A percentile compares a stretch with the other conserved stretches of the same genome.
phyloP scores from a whole-genome alignment of 2,888 invertebrate species.

The Unio delphinus region DNA sequence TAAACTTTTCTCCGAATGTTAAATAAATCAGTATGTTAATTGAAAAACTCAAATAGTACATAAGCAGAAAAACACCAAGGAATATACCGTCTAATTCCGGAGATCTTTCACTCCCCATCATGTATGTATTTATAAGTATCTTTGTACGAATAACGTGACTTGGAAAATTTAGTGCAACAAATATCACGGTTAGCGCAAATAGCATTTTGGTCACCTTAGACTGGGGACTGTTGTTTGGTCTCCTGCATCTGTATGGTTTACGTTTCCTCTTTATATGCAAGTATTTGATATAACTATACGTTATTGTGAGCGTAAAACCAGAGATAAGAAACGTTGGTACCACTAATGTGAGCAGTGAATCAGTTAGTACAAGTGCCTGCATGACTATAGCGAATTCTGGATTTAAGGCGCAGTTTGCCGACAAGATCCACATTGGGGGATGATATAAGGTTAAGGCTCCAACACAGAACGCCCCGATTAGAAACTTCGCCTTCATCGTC shows the following conservation, averaged over 20 bases:
- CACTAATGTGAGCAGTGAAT: conserved; percentile 13
- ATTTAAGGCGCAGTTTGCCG: too few relatives aligned
- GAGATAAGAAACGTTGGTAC: conserved; percentile 17
- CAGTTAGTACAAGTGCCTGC: too few relatives aligned
- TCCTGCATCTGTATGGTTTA: conserved; percentile 7
- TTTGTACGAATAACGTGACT: conserved; percentile 42
- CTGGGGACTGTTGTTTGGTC: conserved; percentile 22
- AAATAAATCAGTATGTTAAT: conserved; percentile 54
- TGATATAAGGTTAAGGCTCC: conserved; percentile 27
- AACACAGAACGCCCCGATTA: conserved; percentile 16
- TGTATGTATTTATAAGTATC: conserved; percentile 25
- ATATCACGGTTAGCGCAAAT: conserved; percentile 42
- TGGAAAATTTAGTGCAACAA: conserved; percentile 47
- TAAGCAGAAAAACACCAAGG: conserved; percentile 38
- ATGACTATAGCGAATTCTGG: too few relatives aligned
- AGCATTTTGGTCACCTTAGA: conserved; percentile 41
- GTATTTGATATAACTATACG: conserved; percentile 20
- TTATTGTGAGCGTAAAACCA: conserved; percentile 21
- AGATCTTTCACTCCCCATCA: conserved; percentile 9
- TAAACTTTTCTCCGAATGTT: conserved; percentile 47
- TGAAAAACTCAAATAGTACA: conserved; percentile 53
- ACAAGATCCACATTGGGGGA: conserved; percentile 33
- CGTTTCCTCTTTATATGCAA: conserved; percentile 24
- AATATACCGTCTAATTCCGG: conserved; percentile 16
- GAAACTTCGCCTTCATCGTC: conserved; percentile 16